Evolutionary conservation across 2,113 vertebrate species (phyloP).

Genomic region (Oryzias javanicus): DNA sequence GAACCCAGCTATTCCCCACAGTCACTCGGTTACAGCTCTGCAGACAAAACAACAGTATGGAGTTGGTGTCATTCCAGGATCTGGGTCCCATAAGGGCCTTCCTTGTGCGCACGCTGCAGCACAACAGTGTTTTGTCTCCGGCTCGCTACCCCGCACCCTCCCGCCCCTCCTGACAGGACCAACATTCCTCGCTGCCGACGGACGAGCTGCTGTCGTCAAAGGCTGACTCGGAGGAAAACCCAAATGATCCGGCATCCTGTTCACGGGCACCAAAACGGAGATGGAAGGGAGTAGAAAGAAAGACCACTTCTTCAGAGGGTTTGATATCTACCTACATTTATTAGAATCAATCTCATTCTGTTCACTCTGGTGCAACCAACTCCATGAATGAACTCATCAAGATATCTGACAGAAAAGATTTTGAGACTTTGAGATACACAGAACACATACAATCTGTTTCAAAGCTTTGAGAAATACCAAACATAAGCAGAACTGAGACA

Average conservation of each 20-base stretch:
- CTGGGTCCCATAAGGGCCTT: constrained; percentile 6
- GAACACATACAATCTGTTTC: no score
- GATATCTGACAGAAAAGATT: no score
- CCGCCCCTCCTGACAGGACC: neutral
- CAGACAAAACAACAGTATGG: constrained; percentile 22
- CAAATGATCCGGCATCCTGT: constrained; percentile 53
- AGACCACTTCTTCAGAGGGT: neutral
- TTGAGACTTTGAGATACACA: no score
- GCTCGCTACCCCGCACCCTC: neutral
- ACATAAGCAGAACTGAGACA: no score
- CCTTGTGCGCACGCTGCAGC: neutral
- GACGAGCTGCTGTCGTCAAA: constrained; percentile 13
- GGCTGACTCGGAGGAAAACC: constrained; percentile 34
- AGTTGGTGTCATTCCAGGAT: constrained; percentile 8
- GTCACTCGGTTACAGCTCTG: constrained; percentile 18
- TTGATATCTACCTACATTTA: no score
- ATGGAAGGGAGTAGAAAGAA: neutral
- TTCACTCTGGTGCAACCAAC: no score
- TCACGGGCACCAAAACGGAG: constrained; percentile 34
- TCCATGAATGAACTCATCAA: no score
- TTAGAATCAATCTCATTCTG: no score
- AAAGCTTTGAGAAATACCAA: no score
- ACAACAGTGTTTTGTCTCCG: constrained; percentile 10
- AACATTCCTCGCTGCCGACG: neutral
- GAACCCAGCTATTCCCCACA: constrained; percentile 38